These are phyloP conservation scores for Meriones psammophilus DNA, from an alignment of 2,797 vertebrate species.

Conservation along the genomic window DNA sequence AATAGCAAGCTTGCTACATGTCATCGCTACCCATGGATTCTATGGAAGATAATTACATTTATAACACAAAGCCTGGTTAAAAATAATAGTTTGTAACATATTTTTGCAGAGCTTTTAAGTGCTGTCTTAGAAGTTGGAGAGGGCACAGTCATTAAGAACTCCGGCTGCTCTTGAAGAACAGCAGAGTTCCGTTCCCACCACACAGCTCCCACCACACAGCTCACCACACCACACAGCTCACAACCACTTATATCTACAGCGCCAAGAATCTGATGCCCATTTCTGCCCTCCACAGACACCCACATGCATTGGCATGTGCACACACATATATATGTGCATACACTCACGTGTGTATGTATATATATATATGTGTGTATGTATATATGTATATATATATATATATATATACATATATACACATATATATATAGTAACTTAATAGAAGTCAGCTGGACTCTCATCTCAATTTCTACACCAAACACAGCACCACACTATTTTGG, in stretches of 20 bases:
- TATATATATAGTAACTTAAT: neutral
- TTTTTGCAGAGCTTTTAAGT: slow-evolving; percentile 12
- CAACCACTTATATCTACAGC: neutral
- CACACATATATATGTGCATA: no score
- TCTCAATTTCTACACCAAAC: neutral
- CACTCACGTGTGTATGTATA: no score
- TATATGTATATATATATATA: no score
- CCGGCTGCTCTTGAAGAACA: neutral
- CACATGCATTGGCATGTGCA: no score
- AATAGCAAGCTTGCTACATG: neutral
- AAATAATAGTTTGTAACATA: neutral
- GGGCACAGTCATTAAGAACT: neutral
- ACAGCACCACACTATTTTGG: neutral
- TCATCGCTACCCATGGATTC: neutral
- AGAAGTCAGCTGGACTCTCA: slow-evolving; percentile 3
- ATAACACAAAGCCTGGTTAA: neutral
- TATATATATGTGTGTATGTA: no score
- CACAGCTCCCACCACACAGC: neutral
- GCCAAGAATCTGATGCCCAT: neutral
- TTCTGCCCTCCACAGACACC: neutral
- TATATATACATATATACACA: neutral
- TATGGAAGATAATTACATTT: neutral
- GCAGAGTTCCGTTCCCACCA: neutral
- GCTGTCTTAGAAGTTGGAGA: neutral
- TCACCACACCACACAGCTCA: neutral